These are phyloP conservation scores for Augochlorella aurata DNA, from an alignment of 2,888 invertebrate genomes.

Conservation along the genomic window DNA sequence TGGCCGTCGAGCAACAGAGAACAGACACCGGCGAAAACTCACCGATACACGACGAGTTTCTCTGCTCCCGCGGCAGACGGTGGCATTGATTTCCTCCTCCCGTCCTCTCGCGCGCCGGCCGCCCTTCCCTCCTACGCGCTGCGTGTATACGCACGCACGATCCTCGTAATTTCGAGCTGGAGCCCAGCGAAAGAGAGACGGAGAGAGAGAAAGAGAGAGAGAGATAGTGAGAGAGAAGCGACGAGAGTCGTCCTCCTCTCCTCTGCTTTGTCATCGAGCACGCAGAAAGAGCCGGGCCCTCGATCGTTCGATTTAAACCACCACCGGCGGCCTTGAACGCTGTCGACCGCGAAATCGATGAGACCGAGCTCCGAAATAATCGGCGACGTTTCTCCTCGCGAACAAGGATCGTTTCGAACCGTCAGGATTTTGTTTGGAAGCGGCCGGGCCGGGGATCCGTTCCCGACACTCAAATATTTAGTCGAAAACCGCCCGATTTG, in stretches of 20 bases:
- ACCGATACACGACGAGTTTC: slow-evolving; percentile 53
- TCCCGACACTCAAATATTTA: slow-evolving; percentile 12
- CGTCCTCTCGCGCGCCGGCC: slow-evolving; percentile 62
- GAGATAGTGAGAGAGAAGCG: too few relatives aligned
- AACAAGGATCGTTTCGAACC: neutral
- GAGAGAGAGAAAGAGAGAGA: too few relatives aligned
- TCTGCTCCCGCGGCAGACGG: slow-evolving; percentile 69
- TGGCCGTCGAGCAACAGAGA: neutral
- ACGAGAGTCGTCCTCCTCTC: neutral
- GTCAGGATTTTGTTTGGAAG: neutral
- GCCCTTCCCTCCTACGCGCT: slow-evolving; percentile 35
- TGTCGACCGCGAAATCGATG: neutral
- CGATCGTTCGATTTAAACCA: neutral
- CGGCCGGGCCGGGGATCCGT: neutral
- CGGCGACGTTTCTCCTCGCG: neutral
- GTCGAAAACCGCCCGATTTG: slow-evolving; percentile 3
- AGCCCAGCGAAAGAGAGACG: neutral
- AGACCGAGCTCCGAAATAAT: neutral
- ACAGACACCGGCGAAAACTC: slow-evolving; percentile 56
- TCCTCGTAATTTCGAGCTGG: slow-evolving; percentile 41
- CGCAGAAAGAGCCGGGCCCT: neutral
- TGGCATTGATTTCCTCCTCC: slow-evolving; percentile 75
- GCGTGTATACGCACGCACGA: slow-evolving; percentile 26
- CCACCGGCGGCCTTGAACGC: slow-evolving; percentile 1
- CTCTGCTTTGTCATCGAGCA: neutral